Conservation (phyloP, 2,113 vertebrate species). For the Urocolius indicus region DNA sequence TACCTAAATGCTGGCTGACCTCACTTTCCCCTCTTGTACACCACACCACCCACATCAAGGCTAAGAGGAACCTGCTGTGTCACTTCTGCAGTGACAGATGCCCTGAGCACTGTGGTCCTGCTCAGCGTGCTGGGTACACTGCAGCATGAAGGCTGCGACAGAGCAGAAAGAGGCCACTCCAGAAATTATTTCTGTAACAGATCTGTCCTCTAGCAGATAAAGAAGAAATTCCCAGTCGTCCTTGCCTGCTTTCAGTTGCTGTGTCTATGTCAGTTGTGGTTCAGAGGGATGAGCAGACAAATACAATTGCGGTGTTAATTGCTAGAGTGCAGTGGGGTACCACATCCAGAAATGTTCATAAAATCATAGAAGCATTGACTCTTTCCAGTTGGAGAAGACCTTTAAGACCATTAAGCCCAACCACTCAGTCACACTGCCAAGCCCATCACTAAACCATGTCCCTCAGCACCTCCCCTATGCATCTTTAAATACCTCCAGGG, state of each 20-base stretch:
- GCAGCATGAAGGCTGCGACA: not conserved
- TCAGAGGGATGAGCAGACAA: not conserved
- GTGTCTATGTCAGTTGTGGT: accelerated
- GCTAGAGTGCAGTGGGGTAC: not conserved
- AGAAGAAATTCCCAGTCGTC: not conserved
- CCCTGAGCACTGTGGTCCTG: not conserved
- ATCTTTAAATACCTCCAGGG: too few relatives aligned
- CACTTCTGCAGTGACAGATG: not conserved
- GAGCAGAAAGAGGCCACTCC: not conserved
- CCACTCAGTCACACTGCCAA: too few relatives aligned
- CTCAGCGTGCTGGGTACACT: not conserved
- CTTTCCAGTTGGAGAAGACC: too few relatives aligned
- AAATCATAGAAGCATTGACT: too few relatives aligned
- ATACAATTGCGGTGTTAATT: not conserved
- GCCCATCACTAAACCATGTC: too few relatives aligned
- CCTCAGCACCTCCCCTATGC: too few relatives aligned
- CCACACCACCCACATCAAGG: not conserved
- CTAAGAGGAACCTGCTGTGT: not conserved
- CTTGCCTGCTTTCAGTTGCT: not conserved
- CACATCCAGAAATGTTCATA: not conserved
- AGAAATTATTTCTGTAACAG: not conserved
- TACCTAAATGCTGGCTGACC: not conserved
- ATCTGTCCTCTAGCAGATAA: not conserved
- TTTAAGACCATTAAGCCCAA: too few relatives aligned
- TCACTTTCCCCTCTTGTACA: not conserved